Base-by-base conservation (phyloP, 1,140 invertebrate species). In the Apis cerana region DNA sequence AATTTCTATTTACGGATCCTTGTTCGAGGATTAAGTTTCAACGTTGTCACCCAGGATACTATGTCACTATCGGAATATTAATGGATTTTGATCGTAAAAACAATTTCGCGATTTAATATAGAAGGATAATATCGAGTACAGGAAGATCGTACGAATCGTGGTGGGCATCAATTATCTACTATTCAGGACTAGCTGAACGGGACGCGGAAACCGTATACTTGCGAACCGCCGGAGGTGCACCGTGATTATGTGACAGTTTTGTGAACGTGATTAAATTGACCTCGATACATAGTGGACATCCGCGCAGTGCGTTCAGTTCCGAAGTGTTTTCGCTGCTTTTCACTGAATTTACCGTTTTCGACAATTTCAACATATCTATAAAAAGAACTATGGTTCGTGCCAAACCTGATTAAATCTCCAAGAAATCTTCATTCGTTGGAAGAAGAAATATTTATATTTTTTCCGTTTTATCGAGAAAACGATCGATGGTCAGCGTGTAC, bases 201-300 rank as follows among this genome's bases (percentile, higher is more conserved):
- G 82, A 86, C 70, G 75, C 67, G 75, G 67, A 62, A 75, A 80
- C 48, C 76, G 76, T 75, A 48, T 27, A 62, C 77, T 78, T 58
- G 58, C 61, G 68, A 61, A n/a, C 64, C 75, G 80, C 74, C 72
- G 72, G 86, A 83, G 86, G 64, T 83, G 85, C 83, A 81, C 58
- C 78, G 82, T 85, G 86, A 81, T 84, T 87, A 81, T 87, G 85
- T 85, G 85, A 88, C 86, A 88, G 86, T 88, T 88, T 88, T 88
- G 85, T 88, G 81, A 82, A 82, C 81, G 81, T 82, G 86, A 88
- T 88, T 87, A 87, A 87, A 88, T 88, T 88, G 86, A 88, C 86
- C 86, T 88, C 86, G 84, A 88, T 88, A 87, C 82, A 76, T 59
- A 27, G 75, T 87, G 85, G 65, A 87, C 83, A 87, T 87, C 86